These are phyloP conservation scores for Tinamus major DNA, from an alignment of 2,797 vertebrate species.

Conservation along the genomic window DNA sequence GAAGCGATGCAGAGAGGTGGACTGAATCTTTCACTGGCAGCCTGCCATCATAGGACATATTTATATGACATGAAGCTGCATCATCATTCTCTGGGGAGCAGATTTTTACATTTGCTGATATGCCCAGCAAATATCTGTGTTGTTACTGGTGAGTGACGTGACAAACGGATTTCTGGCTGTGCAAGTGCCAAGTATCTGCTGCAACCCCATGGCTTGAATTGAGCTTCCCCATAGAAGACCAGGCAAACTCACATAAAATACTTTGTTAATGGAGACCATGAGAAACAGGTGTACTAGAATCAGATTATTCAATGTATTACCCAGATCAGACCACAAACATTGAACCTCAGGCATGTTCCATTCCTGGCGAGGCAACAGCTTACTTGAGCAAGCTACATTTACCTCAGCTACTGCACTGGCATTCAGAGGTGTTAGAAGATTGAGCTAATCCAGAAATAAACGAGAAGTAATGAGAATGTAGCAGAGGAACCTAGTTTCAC, in stretches of 20 bases:
- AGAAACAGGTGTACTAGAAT: background rate
- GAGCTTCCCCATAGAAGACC: background rate
- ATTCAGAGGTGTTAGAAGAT: background rate
- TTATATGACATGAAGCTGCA: background rate
- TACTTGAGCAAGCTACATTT: background rate
- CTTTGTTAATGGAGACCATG: background rate
- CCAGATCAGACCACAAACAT: background rate
- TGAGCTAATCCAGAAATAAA: background rate
- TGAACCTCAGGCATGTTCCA: background rate
- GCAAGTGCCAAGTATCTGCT: background rate
- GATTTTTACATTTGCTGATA: background rate
- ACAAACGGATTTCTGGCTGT: background rate
- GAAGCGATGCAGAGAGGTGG: background rate
- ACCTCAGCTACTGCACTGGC: background rate
- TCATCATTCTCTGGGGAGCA: background rate
- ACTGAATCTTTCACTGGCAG: background rate
- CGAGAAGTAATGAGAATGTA: background rate
- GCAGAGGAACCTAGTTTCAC: background rate
- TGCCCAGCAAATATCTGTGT: background rate
- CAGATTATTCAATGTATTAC: background rate
- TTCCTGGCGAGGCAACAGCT: background rate
- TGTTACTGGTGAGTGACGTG: accelerated
- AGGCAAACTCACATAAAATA: background rate
- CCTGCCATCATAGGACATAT: background rate
- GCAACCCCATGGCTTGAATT: background rate